phyloP scores from a whole-genome alignment of 2,113 vertebrate genomes.

The Thoracochromis brauschi region DNA sequence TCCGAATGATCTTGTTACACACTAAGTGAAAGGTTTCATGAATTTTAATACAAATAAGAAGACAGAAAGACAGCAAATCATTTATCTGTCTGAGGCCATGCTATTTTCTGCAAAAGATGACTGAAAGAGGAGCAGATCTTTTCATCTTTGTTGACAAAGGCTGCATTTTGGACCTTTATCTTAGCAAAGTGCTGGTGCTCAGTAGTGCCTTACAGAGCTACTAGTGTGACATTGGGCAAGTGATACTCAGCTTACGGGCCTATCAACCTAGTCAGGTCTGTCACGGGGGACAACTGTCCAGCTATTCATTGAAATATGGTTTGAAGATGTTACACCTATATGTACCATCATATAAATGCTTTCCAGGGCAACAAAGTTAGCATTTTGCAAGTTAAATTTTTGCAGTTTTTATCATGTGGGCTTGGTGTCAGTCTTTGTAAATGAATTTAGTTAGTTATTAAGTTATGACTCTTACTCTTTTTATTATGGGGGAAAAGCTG shows the following conservation, averaged over 20 bases:
- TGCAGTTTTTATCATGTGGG: background rate
- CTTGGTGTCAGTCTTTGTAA: background rate
- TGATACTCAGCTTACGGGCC: background rate
- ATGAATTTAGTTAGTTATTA: background rate
- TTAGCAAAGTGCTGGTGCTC: background rate
- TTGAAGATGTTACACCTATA: background rate
- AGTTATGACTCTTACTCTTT: background rate
- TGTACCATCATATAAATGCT: background rate
- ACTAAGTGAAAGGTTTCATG: background rate
- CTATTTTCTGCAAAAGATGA: background rate
- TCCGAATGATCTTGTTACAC: background rate
- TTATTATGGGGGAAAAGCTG: background rate
- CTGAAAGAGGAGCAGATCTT: background rate
- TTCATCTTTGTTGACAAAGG: background rate
- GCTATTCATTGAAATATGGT: background rate
- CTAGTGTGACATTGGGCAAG: background rate
- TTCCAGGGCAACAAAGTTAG: background rate
- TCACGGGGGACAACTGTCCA: background rate
- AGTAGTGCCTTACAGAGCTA: background rate
- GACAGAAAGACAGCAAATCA: background rate
- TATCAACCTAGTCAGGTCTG: background rate
- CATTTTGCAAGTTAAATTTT: background rate
- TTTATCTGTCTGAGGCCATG: background rate
- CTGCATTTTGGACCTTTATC: background rate
- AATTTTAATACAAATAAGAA: background rate